These are phyloP conservation scores for Papilio machaon DNA, from an alignment of 1,140 invertebrate species.

Conservation along the genomic window DNA sequence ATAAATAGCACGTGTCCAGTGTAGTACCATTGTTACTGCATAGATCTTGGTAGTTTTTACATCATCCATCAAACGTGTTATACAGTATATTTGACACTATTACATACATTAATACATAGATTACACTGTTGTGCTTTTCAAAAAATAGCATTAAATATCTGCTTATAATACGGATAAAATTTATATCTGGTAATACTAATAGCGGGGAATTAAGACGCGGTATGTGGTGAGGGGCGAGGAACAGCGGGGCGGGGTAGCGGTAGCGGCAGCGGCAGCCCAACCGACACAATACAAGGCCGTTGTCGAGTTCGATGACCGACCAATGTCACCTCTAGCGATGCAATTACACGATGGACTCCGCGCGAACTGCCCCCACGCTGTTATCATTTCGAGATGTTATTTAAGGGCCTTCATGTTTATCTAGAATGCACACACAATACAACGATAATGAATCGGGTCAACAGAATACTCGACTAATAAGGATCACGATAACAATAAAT, in stretches of 20 bases:
- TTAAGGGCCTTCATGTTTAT: conserved; percentile 50
- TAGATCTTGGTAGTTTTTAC: no score
- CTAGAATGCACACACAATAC: conserved; percentile 52
- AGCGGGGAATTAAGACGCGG: conserved; percentile 24
- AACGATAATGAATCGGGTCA: conserved; percentile 39
- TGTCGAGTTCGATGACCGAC: conserved; percentile 57
- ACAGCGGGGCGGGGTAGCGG: neutral
- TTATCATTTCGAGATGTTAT: conserved; percentile 44
- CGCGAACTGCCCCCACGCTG: conserved; percentile 38
- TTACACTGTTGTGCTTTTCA: no score
- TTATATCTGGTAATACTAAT: conserved; percentile 9
- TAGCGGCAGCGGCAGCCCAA: conserved; percentile 36
- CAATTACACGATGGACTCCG: conserved; percentile 54
- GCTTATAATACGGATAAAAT: neutral
- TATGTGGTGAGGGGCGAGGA: neutral
- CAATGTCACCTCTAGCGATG: conserved; percentile 71
- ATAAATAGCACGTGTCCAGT: neutral
- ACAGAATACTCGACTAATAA: conserved; percentile 34
- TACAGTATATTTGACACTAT: neutral
- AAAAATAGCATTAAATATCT: neutral
- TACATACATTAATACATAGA: neutral
- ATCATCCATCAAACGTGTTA: no score
- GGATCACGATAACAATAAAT: conserved; percentile 7
- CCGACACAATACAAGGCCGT: conserved; percentile 51
- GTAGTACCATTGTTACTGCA: neutral